Evolutionary conservation across 1,140 invertebrate genomes (phyloP), one percentile per base, ranked within the genome.

Genomic region (Penaeus chinensis): DNA sequence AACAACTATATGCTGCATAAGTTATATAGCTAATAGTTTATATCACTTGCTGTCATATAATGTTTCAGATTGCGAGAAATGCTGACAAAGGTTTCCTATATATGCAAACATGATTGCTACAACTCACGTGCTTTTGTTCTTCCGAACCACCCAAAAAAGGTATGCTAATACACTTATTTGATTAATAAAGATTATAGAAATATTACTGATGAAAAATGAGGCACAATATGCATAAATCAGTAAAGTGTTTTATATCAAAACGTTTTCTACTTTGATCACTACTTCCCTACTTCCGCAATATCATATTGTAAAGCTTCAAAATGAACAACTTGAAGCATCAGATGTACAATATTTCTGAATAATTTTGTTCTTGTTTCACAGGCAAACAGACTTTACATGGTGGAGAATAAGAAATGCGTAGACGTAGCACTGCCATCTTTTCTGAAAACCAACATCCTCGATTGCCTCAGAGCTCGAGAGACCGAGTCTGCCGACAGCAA

Each of bases 111-210:
- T 66, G 86, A 82, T 60, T 87, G 86, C 16, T 65, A 83, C 71
- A 82, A 87, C 71, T 83, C 77, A 7, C 79, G 89, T 3, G 89
- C 87, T 20, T 89, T 86, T 61, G 24, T 87, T 16, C 79, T 89
- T n/a, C 89, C 89, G 13, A 89, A 89, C 54, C 85, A 87, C 20
- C 89, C 89, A 24, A 82, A 87, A 61, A 89, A 89, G 89, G 86
- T 87, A 65, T 20, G 80, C 0, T 32, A 37, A 7, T 65, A 66
- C 13, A 18, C 37, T 2, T 54, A 13, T 32, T 32, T 54, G 54
- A 54, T 11, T 16, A 13, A 1, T 54, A 54, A 54, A 16, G 54
- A 54, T 11, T 13, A 16, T 54, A 16, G 16, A 54, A 16, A 54
- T 16, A 13, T 54, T 54, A 2, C 10, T 8, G 10, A 54, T 54